Evolutionary conservation across 2,888 invertebrate species (phyloP).

Genomic region (Sepioteuthis lessoniana): DNA sequence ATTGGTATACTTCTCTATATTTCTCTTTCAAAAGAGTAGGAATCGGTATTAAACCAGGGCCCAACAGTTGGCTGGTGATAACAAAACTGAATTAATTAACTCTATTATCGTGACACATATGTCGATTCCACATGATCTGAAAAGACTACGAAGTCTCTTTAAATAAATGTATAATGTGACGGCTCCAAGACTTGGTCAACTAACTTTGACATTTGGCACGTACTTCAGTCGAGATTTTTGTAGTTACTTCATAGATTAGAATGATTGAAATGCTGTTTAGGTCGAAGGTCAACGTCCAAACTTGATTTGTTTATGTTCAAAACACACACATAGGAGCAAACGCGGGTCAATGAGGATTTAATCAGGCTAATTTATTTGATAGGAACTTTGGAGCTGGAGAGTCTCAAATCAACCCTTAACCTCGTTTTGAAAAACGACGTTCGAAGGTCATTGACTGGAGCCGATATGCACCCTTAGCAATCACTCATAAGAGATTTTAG

Average conservation of each 20-base stretch:
- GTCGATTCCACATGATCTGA: not conserved
- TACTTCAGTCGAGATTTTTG: not conserved
- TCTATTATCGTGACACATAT: not conserved
- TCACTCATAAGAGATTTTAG: not conserved
- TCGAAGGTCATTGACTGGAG: not conserved
- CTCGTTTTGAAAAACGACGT: not conserved
- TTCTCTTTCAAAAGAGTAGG: no score
- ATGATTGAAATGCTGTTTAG: not conserved
- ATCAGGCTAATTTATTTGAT: slow-evolving; percentile 10
- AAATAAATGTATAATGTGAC: not conserved
- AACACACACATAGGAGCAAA: not conserved
- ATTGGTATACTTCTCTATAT: no score
- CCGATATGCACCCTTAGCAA: not conserved
- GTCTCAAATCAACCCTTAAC: not conserved
- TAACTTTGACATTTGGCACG: not conserved
- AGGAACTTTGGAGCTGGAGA: not conserved
- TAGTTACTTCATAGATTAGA: not conserved
- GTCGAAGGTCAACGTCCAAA: not conserved
- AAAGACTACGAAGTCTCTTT: not conserved
- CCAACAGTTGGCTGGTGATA: no score
- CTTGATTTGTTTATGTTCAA: not conserved
- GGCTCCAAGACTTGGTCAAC: not conserved
- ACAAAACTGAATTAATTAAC: not conserved
- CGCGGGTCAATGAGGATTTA: not conserved
- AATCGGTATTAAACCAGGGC: no score